phyloP scores from a whole-genome alignment of 2,113 vertebrate species.

The Galbula dea region DNA sequence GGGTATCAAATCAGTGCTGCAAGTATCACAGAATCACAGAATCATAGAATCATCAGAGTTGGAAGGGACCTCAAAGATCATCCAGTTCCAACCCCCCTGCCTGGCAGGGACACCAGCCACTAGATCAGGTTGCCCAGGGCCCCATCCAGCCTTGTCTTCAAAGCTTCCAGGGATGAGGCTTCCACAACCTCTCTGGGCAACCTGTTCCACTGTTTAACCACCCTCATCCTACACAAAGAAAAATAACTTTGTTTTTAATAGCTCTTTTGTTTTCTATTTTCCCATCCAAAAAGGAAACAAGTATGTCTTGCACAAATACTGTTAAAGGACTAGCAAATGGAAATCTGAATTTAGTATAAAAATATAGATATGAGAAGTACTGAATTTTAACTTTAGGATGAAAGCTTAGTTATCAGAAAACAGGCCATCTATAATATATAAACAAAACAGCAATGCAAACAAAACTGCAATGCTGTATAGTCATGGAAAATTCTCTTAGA shows the following conservation, averaged over 20 bases:
- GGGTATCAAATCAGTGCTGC: not conserved
- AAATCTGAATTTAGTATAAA: not conserved
- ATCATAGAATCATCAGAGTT: no score
- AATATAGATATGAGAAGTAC: not conserved
- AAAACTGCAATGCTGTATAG: not conserved
- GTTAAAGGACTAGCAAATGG: not conserved
- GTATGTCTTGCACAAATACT: not conserved
- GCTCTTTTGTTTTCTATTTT: not conserved
- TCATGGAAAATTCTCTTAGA: conserved; percentile 20
- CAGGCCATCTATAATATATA: conserved; percentile 20
- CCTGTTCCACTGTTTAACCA: no score
- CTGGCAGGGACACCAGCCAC: no score
- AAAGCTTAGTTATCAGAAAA: conserved; percentile 23
- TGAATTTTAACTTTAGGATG: not conserved
- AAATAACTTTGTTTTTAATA: not conserved
- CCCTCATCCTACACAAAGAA: not conserved
- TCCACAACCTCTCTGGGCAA: no score
- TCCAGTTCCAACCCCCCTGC: no score
- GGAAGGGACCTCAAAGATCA: no score
- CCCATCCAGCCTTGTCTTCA: no score
- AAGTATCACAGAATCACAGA: no score
- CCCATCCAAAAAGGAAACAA: not conserved
- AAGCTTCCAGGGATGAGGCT: no score
- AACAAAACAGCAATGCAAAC: no score
- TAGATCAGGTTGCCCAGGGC: no score